Conservation (phyloP, 2,797 vertebrate species). For the Crocodylus rhombifer region DNA sequence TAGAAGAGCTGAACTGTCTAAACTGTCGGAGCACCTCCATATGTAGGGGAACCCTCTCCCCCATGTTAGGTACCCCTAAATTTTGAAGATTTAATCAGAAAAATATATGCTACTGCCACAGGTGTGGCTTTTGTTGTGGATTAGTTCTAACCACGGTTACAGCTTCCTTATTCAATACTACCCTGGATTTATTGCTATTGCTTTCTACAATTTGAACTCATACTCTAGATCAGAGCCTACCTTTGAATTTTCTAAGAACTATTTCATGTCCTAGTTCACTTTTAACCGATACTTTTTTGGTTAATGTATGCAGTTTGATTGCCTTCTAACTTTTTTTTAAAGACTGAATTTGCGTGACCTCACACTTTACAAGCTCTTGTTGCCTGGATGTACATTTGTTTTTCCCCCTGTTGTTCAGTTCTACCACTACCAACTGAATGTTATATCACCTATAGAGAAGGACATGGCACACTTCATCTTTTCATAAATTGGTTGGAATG, state of each 20-base stretch:
- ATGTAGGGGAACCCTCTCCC: too few species aligned
- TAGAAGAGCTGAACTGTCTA: too few species aligned
- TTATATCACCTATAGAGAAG: constrained; percentile 2
- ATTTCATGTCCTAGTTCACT: not conserved
- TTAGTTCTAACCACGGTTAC: not conserved
- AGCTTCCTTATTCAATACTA: not conserved
- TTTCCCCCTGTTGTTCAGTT: not conserved
- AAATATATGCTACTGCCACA: not conserved
- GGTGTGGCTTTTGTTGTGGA: too few species aligned
- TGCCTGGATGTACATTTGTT: not conserved
- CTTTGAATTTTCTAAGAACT: not conserved
- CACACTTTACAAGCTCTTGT: not conserved
- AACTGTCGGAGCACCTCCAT: too few species aligned
- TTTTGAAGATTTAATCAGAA: not conserved
- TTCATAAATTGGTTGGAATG: not conserved
- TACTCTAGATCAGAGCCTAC: not conserved
- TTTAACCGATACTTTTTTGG: not conserved
- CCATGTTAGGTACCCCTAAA: not conserved
- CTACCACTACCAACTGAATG: not conserved
- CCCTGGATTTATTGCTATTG: not conserved
- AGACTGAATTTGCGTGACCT: not conserved
- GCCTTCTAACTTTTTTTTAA: not conserved
- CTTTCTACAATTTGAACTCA: too few species aligned
- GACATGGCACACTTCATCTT: not conserved
- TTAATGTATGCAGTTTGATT: not conserved